Base-by-base conservation (phyloP, 2,113 vertebrate genomes). In the Pseudorectes ferrugineus region DNA sequence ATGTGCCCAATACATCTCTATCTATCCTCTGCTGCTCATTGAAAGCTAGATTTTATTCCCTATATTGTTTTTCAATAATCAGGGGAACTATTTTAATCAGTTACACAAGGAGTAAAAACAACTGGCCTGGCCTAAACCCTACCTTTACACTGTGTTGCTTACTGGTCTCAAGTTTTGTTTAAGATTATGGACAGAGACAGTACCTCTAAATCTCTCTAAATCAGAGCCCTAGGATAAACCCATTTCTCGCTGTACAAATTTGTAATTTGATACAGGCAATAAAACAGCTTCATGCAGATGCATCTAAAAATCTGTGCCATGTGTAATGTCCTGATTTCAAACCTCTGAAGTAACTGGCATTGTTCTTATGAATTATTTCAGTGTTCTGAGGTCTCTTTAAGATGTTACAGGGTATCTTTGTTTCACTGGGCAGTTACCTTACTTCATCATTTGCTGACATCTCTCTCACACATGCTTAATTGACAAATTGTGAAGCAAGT, bases 181-280 rank as follows among this genome's bases (percentile, higher is more conserved):
- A 84, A 49, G 72, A 93, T 80, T 85, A 89, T 43, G 43, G 38
- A 90, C 24, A 79, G 45, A 48, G 87, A 88, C 92, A 88, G 73
- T 72, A 57, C 46, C 46, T 13, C 83, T 88, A 95, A 89, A 92
- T 94, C 82, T 84, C 88, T 67, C 79, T 66, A 91, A 72, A 91
- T 63, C 35, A 62, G 76, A 95, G 86, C 59, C 62, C 49, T 42
- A 78, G 67, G 65, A 88, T 83, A 96, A 97, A 93, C 52, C 73
- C 76, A 76, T 89, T 90, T 88, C 80, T 96, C 36, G 6, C 81
- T 89, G 93, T 85, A 94, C 35, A 91, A 92, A 97, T 96, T 68
- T 92, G 85, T 85, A 95, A 97, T 96, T 96, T 96, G 74, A 85
- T 94, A 94, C 72, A 97, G 95, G 67, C 95, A 97, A 94, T 95